phyloP scores from a whole-genome alignment of 2,113 vertebrate species.

The Sigmodon hispidus region DNA sequence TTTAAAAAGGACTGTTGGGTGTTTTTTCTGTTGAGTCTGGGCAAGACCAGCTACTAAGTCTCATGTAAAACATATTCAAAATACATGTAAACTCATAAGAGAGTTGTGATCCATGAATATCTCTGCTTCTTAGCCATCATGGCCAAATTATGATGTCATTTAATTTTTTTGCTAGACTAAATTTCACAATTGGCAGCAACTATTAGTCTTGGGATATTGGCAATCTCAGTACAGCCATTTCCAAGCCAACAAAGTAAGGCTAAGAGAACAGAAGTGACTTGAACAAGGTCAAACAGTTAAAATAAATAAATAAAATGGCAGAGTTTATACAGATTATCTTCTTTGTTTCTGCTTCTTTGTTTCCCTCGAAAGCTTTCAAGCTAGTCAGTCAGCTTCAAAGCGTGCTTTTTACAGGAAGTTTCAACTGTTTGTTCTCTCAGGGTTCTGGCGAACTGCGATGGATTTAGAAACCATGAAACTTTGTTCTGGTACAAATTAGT shows the following conservation, averaged over 20 bases:
- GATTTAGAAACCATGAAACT: slow-evolving; percentile 41
- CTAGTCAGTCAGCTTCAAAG: slow-evolving; percentile 19
- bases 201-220: slow-evolving; percentile 16
- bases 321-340: not conserved
- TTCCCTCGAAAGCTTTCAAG: slow-evolving; percentile 14
- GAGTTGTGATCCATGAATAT: not conserved
- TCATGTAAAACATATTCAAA: slow-evolving; percentile 54
- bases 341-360: not conserved
- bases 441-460: slow-evolving; percentile 39
- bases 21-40: slow-evolving; percentile 46
- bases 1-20: slow-evolving; percentile 18
- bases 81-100: slow-evolving; percentile 39
- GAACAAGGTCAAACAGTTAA: slow-evolving; percentile 24
- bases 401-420: slow-evolving; percentile 23
- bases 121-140: slow-evolving; percentile 28
- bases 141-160: slow-evolving; percentile 43
- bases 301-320: not conserved
- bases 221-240: not conserved
- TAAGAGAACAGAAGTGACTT: slow-evolving; percentile 37
- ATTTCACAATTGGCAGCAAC: slow-evolving; percentile 33
- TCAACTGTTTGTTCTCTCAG: slow-evolving; percentile 25
- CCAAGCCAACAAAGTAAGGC: slow-evolving; percentile 3
- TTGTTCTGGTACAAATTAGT: slow-evolving; percentile 53
- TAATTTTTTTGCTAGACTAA: slow-evolving; percentile 43
- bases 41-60: slow-evolving; percentile 25